Percentiles rank a stretch among this genome's conserved stretches.
Conservation (phyloP, 1,140 invertebrate species). For the Semibalanus balanoides region DNA sequence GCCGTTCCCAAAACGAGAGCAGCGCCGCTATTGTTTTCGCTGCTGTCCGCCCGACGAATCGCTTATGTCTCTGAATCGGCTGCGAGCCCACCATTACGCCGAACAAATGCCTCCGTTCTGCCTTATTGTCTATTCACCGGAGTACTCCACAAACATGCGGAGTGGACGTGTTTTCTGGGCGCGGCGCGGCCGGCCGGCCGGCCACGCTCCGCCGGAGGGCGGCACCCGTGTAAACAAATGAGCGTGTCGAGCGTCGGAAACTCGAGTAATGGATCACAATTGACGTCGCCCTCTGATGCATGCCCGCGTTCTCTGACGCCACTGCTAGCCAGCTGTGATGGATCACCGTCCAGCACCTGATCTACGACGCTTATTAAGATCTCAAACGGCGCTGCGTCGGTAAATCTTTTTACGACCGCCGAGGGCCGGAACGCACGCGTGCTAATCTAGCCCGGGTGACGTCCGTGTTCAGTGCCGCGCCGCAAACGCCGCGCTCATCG, state of each 20-base stretch:
- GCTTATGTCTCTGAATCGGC: not conserved
- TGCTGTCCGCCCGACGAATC: not conserved
- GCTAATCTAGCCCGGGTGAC: not conserved
- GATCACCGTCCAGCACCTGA: not conserved
- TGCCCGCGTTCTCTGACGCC: not conserved
- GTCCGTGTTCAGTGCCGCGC: too few relatives aligned
- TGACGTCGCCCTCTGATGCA: not conserved
- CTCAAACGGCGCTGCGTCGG: not conserved
- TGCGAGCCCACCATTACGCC: not conserved
- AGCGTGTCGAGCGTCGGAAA: not conserved
- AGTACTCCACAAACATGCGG: not conserved
- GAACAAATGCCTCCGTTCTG: not conserved
- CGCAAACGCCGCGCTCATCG: not conserved
- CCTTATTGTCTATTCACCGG: not conserved
- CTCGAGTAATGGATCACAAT: not conserved
- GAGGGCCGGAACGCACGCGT: not conserved
- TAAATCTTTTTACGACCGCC: not conserved
- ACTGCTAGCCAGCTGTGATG: not conserved
- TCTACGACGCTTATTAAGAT: not conserved
- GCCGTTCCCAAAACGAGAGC: not conserved
- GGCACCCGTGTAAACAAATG: not conserved
- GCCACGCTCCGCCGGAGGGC: too few relatives aligned
- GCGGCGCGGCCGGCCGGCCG: too few relatives aligned
- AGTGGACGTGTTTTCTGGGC: too few relatives aligned
- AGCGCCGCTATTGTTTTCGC: not conserved